Conservation (phyloP, 2,797 vertebrate species). For the Distichodus sexfasciatus region DNA sequence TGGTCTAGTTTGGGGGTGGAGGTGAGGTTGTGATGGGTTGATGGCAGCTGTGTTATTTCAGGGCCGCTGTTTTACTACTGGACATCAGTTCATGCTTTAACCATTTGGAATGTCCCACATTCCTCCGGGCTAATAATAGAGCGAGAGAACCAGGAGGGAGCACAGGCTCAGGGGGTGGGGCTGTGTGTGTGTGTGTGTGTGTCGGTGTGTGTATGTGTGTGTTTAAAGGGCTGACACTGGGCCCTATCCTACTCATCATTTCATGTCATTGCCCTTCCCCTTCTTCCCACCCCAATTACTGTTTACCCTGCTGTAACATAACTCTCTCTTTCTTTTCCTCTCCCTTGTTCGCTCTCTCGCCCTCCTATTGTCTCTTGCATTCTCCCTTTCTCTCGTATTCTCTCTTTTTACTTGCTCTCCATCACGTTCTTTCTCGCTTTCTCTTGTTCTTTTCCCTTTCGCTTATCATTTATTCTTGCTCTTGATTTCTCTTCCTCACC, state of each 20-base stretch:
- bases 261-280: background rate
- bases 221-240: conserved; percentile 6
- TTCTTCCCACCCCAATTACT: conserved; percentile 38
- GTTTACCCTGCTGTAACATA: conserved; percentile 55
- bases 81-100: conserved; percentile 59
- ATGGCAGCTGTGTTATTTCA: conserved; percentile 68
- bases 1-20: background rate
- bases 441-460: too few relatives aligned
- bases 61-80: conserved; percentile 53
- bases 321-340: conserved; percentile 30
- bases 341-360: conserved; percentile 1
- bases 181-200: conserved; percentile 13
- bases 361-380: conserved; percentile 8
- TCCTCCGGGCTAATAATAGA: conserved; percentile 73
- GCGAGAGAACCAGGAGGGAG: conserved; percentile 53
- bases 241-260: conserved; percentile 32
- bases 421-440: too few relatives aligned
- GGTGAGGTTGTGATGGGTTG: conserved; percentile 35
- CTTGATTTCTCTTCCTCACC: too few relatives aligned
- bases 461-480: too few relatives aligned
- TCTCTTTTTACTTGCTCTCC: too few relatives aligned
- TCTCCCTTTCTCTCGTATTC: background rate
- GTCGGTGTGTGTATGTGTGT: conserved; percentile 2
- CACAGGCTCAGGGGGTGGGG: conserved; percentile 39
- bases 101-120: conserved; percentile 65